phyloP scores from a whole-genome alignment of 2,888 invertebrate genomes.

The Drosophila sordidapex region DNA sequence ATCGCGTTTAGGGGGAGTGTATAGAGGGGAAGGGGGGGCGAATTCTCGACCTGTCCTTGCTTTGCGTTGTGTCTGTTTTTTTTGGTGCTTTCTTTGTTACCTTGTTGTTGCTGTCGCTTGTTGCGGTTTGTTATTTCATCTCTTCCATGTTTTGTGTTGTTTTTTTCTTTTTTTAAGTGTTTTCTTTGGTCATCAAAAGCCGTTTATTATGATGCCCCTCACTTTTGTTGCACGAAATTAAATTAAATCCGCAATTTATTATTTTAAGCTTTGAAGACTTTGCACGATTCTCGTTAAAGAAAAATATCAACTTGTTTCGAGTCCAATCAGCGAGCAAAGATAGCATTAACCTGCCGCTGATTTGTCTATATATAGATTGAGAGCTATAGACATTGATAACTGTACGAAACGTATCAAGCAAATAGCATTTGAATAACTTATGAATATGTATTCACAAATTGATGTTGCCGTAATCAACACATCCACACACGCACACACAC shows the following conservation, averaged over 20 bases:
- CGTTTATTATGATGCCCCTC: slow-evolving; percentile 71
- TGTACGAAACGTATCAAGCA: neutral
- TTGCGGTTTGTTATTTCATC: slow-evolving; percentile 43
- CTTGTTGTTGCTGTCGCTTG: slow-evolving; percentile 22
- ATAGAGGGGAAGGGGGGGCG: neutral
- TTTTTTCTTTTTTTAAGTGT: slow-evolving; percentile 50
- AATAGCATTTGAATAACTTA: slow-evolving; percentile 23
- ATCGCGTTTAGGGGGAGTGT: slow-evolving; percentile 1
- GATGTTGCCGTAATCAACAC: slow-evolving; percentile 23
- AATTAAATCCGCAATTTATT: slow-evolving; percentile 76
- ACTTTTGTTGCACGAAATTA: slow-evolving; percentile 61
- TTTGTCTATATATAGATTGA: no score
- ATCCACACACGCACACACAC: slow-evolving; percentile 29
- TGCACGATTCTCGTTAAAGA: neutral
- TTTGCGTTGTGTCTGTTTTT: neutral
- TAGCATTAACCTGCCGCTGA: neutral
- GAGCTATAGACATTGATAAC: neutral
- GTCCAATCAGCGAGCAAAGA: neutral
- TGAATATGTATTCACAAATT: slow-evolving; percentile 12
- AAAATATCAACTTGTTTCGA: neutral
- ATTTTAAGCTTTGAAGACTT: slow-evolving; percentile 62
- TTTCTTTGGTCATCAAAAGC: slow-evolving; percentile 67
- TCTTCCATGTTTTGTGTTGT: slow-evolving; percentile 1
- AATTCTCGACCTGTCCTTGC: slow-evolving; percentile 7
- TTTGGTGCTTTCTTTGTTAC: neutral